Percentiles rank a stretch among this genome's conserved stretches.
These are phyloP conservation scores for Ochropacha duplaris DNA, from an alignment of 2,888 invertebrate genomes.

Conservation along the genomic window DNA sequence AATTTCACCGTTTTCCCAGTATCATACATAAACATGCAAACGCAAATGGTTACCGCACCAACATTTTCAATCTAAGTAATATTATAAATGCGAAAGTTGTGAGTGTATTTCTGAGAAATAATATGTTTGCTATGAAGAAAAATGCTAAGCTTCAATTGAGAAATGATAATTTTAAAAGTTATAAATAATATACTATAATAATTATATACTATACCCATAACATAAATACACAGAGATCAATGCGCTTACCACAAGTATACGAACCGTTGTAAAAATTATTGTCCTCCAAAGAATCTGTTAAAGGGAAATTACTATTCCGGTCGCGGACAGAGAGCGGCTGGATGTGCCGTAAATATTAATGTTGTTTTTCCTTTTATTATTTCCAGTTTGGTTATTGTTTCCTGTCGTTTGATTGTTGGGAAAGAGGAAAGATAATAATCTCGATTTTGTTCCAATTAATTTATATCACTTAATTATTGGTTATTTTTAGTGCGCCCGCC, in stretches of 20 bases:
- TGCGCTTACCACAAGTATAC: constrained; percentile 20
- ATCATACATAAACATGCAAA: too few relatives aligned
- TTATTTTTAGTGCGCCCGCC: not conserved
- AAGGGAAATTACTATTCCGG: constrained; percentile 69
- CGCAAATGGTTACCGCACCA: too few relatives aligned
- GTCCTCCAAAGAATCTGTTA: constrained; percentile 51
- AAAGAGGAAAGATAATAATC: constrained; percentile 14
- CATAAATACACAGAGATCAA: constrained; percentile 25
- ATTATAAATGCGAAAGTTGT: too few relatives aligned
- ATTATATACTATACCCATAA: not conserved
- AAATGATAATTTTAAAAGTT: too few relatives aligned
- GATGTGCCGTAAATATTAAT: constrained; percentile 49
- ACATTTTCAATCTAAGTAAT: too few relatives aligned
- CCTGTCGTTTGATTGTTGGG: constrained; percentile 13
- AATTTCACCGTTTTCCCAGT: too few relatives aligned
- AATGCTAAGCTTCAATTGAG: too few relatives aligned
- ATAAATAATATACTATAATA: not conserved
- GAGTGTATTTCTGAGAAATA: too few relatives aligned
- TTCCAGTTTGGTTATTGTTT: constrained; percentile 35
- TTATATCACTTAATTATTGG: not conserved
- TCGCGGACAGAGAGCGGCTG: constrained; percentile 35
- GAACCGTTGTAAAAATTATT: constrained; percentile 51
- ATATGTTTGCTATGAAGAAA: too few relatives aligned
- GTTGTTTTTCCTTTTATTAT: constrained; percentile 38
- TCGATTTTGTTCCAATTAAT: not conserved